phyloP scores from a whole-genome alignment of 2,797 vertebrate genomes.

The Ispidina picta region DNA sequence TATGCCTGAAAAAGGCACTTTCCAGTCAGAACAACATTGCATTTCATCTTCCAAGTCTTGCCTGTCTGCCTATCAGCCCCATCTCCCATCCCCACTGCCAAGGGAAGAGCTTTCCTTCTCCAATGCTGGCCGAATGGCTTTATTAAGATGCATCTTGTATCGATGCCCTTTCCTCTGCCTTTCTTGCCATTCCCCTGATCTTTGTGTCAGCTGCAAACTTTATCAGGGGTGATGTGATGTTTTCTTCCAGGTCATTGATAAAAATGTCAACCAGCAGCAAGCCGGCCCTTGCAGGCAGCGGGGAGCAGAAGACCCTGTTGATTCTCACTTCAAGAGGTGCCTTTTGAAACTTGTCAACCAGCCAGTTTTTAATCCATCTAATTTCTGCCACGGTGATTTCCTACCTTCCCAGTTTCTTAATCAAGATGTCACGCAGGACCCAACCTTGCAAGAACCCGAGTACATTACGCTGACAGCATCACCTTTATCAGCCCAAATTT shows the following conservation, averaged over 20 bases:
- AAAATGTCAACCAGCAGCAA: not conserved
- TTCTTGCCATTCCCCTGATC: not conserved
- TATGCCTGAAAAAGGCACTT: not conserved
- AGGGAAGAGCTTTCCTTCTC: not conserved
- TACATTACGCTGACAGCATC: not conserved
- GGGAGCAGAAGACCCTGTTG: not conserved
- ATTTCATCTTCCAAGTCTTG: not conserved
- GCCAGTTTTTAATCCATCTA: constrained; percentile 8
- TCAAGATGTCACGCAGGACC: constrained; percentile 25
- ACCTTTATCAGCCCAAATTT: constrained; percentile 54
- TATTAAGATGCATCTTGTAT: constrained; percentile 17
- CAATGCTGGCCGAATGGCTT: not conserved
- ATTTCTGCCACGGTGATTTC: not conserved
- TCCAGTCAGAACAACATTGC: not conserved
- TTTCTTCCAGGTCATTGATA: constrained; percentile 31
- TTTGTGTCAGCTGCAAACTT: constrained; percentile 6
- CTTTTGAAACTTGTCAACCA: constrained; percentile 1
- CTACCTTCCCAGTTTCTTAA: constrained; percentile 46
- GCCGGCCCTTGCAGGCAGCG: not conserved
- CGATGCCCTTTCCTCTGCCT: constrained; percentile 1
- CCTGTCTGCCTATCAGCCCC: not conserved
- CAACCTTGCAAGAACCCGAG: not conserved
- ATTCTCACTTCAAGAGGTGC: not conserved
- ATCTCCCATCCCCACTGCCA: not conserved
- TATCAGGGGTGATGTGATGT: not conserved